Evolutionary conservation across 23 tunicate genomes (phyloP).

Genomic region (Diplosoma virens): DNA sequence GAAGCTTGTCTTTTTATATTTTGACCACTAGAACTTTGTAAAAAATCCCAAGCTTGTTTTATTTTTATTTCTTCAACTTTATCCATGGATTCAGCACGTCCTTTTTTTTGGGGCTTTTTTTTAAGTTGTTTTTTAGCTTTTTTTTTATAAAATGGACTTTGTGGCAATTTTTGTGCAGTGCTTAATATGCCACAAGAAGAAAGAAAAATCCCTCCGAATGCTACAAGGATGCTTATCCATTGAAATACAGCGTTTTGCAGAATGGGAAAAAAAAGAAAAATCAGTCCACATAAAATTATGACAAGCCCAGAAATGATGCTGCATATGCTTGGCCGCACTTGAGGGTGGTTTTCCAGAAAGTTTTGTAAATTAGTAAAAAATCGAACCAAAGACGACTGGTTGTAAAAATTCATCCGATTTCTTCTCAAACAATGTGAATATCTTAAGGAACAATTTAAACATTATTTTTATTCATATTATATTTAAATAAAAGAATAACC

Average conservation of each 20-base stretch:
- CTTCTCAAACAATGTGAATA: neutral
- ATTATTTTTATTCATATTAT: no score
- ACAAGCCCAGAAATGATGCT: neutral
- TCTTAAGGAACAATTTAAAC: neutral
- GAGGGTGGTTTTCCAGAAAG: slow-evolving; percentile 3
- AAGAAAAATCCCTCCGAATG: neutral
- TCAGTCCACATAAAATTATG: neutral
- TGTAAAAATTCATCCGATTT: neutral
- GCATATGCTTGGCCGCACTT: slow-evolving; percentile 15
- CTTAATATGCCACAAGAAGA: neutral
- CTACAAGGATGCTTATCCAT: neutral
- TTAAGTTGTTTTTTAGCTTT: neutral
- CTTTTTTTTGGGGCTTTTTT: neutral
- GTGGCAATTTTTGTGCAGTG: neutral
- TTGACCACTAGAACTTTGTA: no score
- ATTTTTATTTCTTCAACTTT: no score
- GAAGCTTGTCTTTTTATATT: no score
- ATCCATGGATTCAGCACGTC: no score
- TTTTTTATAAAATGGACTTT: neutral
- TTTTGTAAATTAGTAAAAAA: neutral
- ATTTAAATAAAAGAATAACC: no score
- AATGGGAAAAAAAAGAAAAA: neutral
- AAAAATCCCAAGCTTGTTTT: no score
- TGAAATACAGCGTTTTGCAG: neutral
- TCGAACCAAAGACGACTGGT: neutral